These are phyloP conservation scores for Baryphthengus martii DNA, from an alignment of 2,113 vertebrate species.

Conservation along the genomic window DNA sequence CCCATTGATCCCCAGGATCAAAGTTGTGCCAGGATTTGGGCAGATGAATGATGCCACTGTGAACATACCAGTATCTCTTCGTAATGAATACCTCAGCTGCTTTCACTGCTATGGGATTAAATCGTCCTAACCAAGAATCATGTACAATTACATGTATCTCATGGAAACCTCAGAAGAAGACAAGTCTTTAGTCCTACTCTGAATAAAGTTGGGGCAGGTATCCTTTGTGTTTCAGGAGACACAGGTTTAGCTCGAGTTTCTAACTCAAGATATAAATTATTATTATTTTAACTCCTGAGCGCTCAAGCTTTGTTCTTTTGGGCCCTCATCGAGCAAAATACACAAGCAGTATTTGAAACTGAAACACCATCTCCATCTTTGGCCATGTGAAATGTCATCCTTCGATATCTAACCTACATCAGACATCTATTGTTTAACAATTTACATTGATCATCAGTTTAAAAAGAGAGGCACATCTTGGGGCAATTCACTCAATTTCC, in stretches of 20 bases:
- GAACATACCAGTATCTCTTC: background rate
- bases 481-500: background rate
- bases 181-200: background rate
- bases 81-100: background rate
- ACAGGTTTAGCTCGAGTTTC: background rate
- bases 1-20: background rate
- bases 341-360: background rate
- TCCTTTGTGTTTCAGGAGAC: background rate
- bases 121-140: background rate
- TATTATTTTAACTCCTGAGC: background rate
- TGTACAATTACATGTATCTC: accelerated
- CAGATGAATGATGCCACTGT: background rate
- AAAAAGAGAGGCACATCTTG: background rate
- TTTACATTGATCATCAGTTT: background rate
- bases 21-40: background rate
- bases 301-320: background rate
- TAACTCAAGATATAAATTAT: accelerated
- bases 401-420: background rate
- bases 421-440: background rate
- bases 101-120: background rate
- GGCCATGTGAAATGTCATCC: background rate
- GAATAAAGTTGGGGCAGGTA: background rate
- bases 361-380: background rate
- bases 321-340: background rate
- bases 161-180: background rate